Conservation (phyloP, 2,113 vertebrate species). For the Oophaga pumilio region DNA sequence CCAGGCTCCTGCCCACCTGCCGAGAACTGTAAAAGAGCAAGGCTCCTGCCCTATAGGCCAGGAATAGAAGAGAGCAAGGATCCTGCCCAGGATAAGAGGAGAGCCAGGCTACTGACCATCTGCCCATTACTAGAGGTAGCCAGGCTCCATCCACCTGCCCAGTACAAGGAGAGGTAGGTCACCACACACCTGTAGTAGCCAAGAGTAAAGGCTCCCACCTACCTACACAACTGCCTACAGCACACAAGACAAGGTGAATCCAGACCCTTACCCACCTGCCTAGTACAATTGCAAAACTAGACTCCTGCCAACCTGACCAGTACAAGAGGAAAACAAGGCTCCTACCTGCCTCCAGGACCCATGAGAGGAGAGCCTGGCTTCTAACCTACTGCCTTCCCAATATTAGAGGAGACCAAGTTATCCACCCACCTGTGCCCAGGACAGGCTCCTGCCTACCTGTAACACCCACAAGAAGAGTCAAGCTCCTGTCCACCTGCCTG, state of each 20-base stretch:
- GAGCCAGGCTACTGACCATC: not conserved
- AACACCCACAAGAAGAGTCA: not conserved
- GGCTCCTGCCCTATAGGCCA: not conserved
- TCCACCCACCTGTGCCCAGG: not conserved
- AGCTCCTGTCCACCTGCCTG: not conserved
- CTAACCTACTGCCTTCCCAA: not conserved
- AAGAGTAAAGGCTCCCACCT: too few relatives aligned
- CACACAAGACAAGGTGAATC: not conserved
- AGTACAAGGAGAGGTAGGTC: too few relatives aligned
- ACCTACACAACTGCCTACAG: not conserved
- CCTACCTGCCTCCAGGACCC: not conserved
- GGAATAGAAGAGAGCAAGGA: not conserved
- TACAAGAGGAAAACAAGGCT: conserved; percentile 55
- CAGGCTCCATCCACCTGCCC: too few relatives aligned
- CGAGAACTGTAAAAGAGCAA: conserved; percentile 63
- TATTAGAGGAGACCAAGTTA: not conserved
- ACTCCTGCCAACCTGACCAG: not conserved
- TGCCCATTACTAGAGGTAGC: too few relatives aligned
- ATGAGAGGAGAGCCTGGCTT: conserved; percentile 62
- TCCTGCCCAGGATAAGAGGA: not conserved
- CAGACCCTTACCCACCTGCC: not conserved
- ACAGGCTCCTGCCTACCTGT: not conserved
- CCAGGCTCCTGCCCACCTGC: not conserved
- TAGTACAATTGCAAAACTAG: not conserved
- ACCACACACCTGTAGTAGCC: too few relatives aligned